Evolutionary conservation across 2,888 invertebrate species (phyloP), one percentile per base, ranked within the genome.

Genomic region (Habrosyne pyritoides): DNA sequence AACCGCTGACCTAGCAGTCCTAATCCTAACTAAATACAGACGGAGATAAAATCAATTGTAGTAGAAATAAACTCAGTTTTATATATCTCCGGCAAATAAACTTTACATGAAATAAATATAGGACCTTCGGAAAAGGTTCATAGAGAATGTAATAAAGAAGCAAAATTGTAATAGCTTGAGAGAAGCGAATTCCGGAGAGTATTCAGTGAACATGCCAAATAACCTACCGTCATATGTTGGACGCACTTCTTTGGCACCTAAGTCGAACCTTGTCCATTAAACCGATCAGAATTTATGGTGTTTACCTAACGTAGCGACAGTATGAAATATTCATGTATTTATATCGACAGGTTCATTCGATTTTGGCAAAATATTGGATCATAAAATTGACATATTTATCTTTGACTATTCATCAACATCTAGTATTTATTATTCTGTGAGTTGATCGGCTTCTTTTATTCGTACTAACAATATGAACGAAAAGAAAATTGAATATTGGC

Each of bases 281-380:
- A 22, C 48, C 21, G 12, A 47, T 46, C 21, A 53, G 24, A 47
- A 55, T 54, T 54, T 59, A 56, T 56, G 54, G 56, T 48, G 36
- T 58, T 54, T 53, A 55, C 47, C 52, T 14, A 14, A 49, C 28
- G 52, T 14, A 10, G 18, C 49, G 53, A 26, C 28, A 50, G 10
- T 12, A 28, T 50, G 26, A 36, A 42, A 10, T 53, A 26, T 49
- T 12, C 10, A 8, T 26, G 12, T 10, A 28, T 49, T 49, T 22
- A 28, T 22, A 49, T 26, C 12, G 6, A 10, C 10, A 21, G 47
- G 21, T 21, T 47, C 21, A 21, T 46, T 8, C 36, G 8, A 28
- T 1, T 28, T 28, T 28, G 5, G 7, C n/a, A 28, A 10, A 7
- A 28, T 7, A 28, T 28, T 28, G 7, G n/a, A n/a, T n/a, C n/a